Conservation (phyloP, 1,140 invertebrate genomes). For the Drusus annulatus region DNA sequence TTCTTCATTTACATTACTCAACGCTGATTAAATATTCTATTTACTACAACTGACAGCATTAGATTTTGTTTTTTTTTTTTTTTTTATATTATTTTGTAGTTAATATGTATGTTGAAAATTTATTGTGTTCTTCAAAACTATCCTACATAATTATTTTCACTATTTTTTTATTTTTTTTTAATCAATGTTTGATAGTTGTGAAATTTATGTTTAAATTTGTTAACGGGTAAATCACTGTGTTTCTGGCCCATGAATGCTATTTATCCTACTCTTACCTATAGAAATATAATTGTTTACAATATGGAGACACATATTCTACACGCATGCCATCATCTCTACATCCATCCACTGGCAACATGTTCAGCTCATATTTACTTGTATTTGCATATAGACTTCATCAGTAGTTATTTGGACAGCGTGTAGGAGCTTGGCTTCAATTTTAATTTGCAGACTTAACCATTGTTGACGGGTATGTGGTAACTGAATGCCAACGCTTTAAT, state of each 20-base stretch:
- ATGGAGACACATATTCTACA: neutral
- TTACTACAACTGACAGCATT: neutral
- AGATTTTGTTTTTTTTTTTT: no score
- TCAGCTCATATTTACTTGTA: slow-evolving; percentile 2
- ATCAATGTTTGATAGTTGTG: no score
- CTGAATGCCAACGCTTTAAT: slow-evolving; percentile 42
- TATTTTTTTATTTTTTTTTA: no score
- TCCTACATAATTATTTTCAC: no score
- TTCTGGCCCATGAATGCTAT: no score
- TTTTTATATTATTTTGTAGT: no score
- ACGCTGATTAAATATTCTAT: no score
- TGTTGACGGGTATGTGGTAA: slow-evolving; percentile 5
- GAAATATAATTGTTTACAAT: neutral
- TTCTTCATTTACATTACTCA: neutral
- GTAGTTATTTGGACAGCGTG: slow-evolving; percentile 15
- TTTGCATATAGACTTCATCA: slow-evolving; percentile 19
- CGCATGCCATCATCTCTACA: slow-evolving; percentile 5
- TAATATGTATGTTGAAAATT: no score
- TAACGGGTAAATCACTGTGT: slow-evolving; percentile 7
- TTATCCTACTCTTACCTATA: neutral
- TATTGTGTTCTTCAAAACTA: no score
- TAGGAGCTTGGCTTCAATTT: slow-evolving; percentile 47
- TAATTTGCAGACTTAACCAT: slow-evolving; percentile 38
- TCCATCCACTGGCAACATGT: neutral
- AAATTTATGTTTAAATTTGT: neutral